Conservation (phyloP, 2,888 invertebrate species). For the Axea sp. region DNA sequence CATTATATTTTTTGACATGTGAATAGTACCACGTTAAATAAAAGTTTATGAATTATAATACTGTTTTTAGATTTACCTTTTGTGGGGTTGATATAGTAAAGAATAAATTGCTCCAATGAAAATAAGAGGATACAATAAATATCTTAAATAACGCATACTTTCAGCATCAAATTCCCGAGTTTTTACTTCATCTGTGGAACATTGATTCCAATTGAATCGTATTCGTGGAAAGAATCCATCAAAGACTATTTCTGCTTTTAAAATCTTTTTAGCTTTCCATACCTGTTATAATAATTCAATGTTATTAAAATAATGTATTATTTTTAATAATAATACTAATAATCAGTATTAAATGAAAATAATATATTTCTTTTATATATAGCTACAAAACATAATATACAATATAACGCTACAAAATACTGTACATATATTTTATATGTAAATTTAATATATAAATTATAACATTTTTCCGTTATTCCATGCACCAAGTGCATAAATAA, state of each 20-base stretch:
- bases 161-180: slow-evolving; percentile 94
- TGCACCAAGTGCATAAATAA: too few species aligned
- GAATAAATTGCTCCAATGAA: slow-evolving; percentile 94
- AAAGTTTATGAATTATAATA: background rate
- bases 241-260: slow-evolving; percentile 84
- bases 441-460: too few species aligned
- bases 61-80: slow-evolving; percentile 83
- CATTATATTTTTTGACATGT: too few species aligned
- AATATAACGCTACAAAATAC: too few species aligned
- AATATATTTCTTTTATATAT: too few species aligned
- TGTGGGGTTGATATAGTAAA: slow-evolving; percentile 95
- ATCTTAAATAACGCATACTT: slow-evolving; percentile 95
- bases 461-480: too few species aligned
- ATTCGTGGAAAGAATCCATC: slow-evolving; percentile 76
- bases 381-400: too few species aligned
- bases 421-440: too few species aligned
- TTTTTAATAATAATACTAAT: too few species aligned
- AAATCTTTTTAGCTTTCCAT: slow-evolving; percentile 97
- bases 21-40: too few species aligned
- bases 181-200: slow-evolving; percentile 85
- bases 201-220: slow-evolving; percentile 75
- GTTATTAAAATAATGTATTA: background rate
- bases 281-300: slow-evolving; percentile 80
- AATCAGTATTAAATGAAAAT: too few species aligned
- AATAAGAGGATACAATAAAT: slow-evolving; percentile 93